A percentile compares a stretch with the other conserved stretches of the same genome.
These are phyloP conservation scores for Lasioglossum figueresi DNA, from an alignment of 2,888 invertebrate genomes.

Conservation along the genomic window DNA sequence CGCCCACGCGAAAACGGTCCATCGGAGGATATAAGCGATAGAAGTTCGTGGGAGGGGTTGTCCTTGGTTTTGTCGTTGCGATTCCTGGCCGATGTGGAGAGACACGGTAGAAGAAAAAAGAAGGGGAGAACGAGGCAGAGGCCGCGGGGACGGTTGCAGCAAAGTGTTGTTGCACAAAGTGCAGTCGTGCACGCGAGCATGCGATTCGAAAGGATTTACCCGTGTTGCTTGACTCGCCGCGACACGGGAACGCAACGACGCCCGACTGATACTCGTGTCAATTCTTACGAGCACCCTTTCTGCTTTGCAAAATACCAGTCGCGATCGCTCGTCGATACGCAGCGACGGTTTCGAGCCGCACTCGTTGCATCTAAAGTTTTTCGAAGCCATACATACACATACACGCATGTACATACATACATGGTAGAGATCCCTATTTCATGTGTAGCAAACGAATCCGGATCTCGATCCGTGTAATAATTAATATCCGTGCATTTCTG, in stretches of 20 bases:
- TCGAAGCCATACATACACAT: no score
- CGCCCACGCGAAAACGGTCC: constrained; percentile 12
- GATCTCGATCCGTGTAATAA: no score
- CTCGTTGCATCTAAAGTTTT: neutral
- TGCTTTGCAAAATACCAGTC: constrained; percentile 1
- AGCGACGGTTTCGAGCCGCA: neutral
- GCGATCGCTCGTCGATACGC: constrained; percentile 1
- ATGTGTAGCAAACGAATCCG: no score
- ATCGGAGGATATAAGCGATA: neutral
- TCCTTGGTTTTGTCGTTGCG: neutral
- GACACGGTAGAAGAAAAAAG: neutral
- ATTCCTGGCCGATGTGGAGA: neutral
- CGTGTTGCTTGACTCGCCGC: neutral
- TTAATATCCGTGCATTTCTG: no score
- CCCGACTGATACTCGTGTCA: constrained; percentile 15
- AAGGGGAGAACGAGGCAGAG: neutral
- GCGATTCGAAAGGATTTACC: constrained; percentile 39
- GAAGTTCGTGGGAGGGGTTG: neutral
- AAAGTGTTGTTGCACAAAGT: constrained; percentile 26
- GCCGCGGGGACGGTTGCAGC: constrained; percentile 16
- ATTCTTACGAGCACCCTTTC: constrained; percentile 19
- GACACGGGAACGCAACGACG: constrained; percentile 7
- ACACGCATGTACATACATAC: no score
- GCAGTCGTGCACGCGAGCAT: constrained; percentile 34
- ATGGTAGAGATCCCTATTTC: no score